Conservation (phyloP, 2,888 invertebrate genomes). For the Plebejus argus region DNA sequence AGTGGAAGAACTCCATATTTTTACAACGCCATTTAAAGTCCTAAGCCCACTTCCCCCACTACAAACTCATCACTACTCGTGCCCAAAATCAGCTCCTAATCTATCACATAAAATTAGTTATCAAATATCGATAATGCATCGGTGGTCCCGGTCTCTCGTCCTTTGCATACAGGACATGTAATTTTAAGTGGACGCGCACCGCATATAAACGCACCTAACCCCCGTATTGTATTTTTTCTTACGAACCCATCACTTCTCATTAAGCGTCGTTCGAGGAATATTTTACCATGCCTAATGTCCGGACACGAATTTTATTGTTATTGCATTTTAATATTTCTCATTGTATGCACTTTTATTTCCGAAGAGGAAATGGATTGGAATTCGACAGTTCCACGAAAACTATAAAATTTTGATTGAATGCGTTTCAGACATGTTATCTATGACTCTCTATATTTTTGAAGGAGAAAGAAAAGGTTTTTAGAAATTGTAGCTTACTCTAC, state of each 20-base stretch:
- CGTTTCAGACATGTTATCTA: neutral
- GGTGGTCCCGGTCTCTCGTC: conserved; percentile 35
- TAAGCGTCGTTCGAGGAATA: conserved; percentile 80
- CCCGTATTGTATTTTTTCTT: conserved; percentile 75
- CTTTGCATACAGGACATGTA: conserved; percentile 75
- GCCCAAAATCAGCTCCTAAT: neutral
- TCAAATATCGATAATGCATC: conserved; percentile 24
- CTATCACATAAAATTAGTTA: neutral
- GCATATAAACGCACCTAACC: conserved; percentile 70
- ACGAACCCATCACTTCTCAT: conserved; percentile 81
- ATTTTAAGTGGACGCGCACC: conserved; percentile 65
- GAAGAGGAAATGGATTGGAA: conserved; percentile 69
- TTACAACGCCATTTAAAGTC: no score
- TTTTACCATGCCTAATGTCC: conserved; percentile 78
- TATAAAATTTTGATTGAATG: conserved; percentile 31
- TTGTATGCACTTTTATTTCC: conserved; percentile 67
- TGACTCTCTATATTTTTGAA: neutral
- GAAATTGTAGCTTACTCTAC: no score
- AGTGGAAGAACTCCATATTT: neutral
- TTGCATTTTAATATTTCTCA: conserved; percentile 79
- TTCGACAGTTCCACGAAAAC: conserved; percentile 42
- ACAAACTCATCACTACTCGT: neutral
- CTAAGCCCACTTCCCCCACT: neutral
- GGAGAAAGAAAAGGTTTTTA: no score
- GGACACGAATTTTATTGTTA: conserved; percentile 80